These are phyloP conservation scores for Mythimna vitellina DNA, from an alignment of 2,888 invertebrate genomes.

Conservation along the genomic window DNA sequence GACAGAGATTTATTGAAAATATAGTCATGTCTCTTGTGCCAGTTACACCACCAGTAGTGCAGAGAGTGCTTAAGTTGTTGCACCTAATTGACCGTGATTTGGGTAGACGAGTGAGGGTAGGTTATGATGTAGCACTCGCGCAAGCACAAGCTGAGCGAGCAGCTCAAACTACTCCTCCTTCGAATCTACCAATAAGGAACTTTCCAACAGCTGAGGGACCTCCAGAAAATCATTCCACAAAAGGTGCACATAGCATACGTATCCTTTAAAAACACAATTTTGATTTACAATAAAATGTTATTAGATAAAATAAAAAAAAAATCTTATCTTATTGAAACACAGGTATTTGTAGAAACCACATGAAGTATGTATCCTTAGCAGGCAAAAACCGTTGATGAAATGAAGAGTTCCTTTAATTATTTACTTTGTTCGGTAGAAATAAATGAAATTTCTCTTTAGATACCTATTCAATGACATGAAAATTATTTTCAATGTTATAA, in stretches of 20 bases:
- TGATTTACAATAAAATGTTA: too few species aligned
- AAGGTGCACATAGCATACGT: conserved; percentile 15
- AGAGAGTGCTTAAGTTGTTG: conserved; percentile 94
- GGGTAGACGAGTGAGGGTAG: conserved; percentile 91
- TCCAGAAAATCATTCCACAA: background rate
- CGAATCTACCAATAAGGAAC: conserved; percentile 28
- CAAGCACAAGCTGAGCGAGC: conserved; percentile 18
- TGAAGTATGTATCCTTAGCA: background rate
- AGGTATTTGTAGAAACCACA: background rate
- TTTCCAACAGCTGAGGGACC: conserved; percentile 21
- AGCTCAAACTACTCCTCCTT: conserved; percentile 16
- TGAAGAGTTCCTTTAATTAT: too few species aligned
- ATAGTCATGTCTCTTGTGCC: conserved; percentile 13
- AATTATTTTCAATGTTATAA: too few species aligned
- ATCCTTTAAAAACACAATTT: conserved; percentile 1
- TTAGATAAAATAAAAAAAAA: too few species aligned
- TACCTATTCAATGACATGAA: too few species aligned
- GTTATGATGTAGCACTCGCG: conserved; percentile 39
- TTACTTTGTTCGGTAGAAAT: too few species aligned
- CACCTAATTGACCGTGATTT: conserved; percentile 93
- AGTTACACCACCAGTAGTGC: conserved; percentile 77
- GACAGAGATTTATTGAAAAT: conserved; percentile 52
- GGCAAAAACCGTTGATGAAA: background rate
- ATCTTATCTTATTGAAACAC: background rate
- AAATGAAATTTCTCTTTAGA: too few species aligned